Evolutionary conservation across 2,888 invertebrate species (phyloP).

Genomic region (Volucella inanis): DNA sequence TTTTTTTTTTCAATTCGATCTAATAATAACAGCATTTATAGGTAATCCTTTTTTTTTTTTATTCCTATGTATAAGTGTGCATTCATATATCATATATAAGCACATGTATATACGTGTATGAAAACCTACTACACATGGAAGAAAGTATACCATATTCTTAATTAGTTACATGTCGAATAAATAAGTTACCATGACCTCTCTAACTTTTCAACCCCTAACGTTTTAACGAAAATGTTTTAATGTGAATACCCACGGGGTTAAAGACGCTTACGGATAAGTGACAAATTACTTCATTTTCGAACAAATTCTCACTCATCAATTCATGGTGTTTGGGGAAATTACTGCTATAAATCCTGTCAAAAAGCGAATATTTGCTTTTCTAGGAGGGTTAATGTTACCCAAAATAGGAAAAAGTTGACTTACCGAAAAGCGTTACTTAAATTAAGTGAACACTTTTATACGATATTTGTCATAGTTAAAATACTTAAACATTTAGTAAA

Average conservation of each 20-base stretch:
- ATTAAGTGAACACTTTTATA: too few species aligned
- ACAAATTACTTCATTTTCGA: constrained; percentile 70
- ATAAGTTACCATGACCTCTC: constrained; percentile 53
- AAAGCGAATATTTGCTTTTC: background rate
- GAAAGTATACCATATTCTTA: constrained; percentile 6
- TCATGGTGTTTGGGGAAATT: constrained; percentile 67
- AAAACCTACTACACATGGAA: too few species aligned
- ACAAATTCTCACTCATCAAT: constrained; percentile 72
- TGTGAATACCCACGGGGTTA: constrained; percentile 65
- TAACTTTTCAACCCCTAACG: constrained; percentile 45
- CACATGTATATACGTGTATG: too few species aligned
- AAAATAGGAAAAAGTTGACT: constrained; percentile 37
- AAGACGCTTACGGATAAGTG: constrained; percentile 51
- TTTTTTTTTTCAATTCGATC: too few species aligned
- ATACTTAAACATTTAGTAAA: too few species aligned
- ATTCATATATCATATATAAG: too few species aligned
- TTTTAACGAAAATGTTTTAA: constrained; percentile 45
- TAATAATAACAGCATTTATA: too few species aligned
- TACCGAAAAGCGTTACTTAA: background rate
- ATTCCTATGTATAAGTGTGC: too few species aligned
- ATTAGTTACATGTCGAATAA: constrained; percentile 55
- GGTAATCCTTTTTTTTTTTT: too few species aligned
- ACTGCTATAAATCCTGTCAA: constrained; percentile 61
- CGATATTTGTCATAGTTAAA: too few species aligned
- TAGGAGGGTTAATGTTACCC: constrained; percentile 23